Percentiles rank a stretch among this genome's conserved stretches.
Evolutionary conservation across 2,888 invertebrate species (phyloP).

Genomic region (Mystacides longicornis): DNA sequence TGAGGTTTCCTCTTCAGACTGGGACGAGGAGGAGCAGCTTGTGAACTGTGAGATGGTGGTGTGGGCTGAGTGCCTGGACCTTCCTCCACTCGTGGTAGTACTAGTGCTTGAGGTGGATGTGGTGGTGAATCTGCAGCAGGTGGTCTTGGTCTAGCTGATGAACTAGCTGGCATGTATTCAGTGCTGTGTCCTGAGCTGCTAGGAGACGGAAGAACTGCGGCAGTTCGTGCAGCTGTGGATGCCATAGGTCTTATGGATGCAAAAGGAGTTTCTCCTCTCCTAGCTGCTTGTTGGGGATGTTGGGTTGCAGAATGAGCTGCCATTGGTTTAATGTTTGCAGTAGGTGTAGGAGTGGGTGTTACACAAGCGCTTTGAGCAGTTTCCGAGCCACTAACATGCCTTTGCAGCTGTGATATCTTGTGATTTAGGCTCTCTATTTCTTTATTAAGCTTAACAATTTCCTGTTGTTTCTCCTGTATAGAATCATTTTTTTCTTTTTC

Average conservation of each 20-base stretch:
- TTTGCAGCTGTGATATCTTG: slow-evolving; percentile 59
- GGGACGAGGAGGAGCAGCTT: neutral
- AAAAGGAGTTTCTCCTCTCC: slow-evolving; percentile 75
- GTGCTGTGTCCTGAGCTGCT: slow-evolving; percentile 62
- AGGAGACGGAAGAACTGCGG: slow-evolving; percentile 73
- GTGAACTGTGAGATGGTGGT: neutral
- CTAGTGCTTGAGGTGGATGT: slow-evolving; percentile 25
- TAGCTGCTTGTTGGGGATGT: slow-evolving; percentile 47
- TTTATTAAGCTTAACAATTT: slow-evolving; percentile 43
- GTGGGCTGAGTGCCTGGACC: neutral
- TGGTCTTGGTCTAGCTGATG: slow-evolving; percentile 55
- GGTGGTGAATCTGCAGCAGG: slow-evolving; percentile 63
- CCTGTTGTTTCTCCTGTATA: slow-evolving; percentile 42
- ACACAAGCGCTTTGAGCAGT: slow-evolving; percentile 63
- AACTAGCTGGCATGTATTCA: slow-evolving; percentile 81
- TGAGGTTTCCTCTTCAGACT: neutral
- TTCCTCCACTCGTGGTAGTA: neutral
- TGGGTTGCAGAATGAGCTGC: slow-evolving; percentile 44
- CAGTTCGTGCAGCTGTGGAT: slow-evolving; percentile 61
- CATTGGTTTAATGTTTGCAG: slow-evolving; percentile 93
- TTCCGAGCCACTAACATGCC: slow-evolving; percentile 50
- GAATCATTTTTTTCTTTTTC: slow-evolving; percentile 66
- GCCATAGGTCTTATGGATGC: slow-evolving; percentile 87
- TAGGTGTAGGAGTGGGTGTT: slow-evolving; percentile 57
- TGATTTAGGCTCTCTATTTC: slow-evolving; percentile 67